These are phyloP conservation scores for Calephelis perditalis DNA, from an alignment of 2,888 invertebrate species.

Conservation along the genomic window DNA sequence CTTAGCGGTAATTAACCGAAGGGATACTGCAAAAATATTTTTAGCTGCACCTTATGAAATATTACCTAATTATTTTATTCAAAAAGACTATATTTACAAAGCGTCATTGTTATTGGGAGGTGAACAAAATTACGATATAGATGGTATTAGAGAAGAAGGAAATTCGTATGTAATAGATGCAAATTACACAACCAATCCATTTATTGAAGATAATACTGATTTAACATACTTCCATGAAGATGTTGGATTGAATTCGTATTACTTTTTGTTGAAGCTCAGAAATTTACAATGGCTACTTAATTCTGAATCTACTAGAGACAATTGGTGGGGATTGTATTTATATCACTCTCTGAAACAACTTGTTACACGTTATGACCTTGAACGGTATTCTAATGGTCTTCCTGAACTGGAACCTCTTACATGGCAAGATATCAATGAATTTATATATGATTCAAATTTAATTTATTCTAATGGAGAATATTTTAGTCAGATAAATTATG, in stretches of 20 bases:
- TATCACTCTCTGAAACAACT: conserved; percentile 82
- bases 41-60: conserved; percentile 83
- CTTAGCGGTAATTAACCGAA: conserved; percentile 76
- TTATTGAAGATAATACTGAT: conserved; percentile 70
- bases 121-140: conserved; percentile 39
- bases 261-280: conserved; percentile 77
- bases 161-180: conserved; percentile 56
- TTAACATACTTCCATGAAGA: conserved; percentile 86
- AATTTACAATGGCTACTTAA: conserved; percentile 72
- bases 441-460: conserved; percentile 79
- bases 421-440: conserved; percentile 64
- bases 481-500: conserved; percentile 64
- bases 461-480: conserved; percentile 81
- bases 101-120: conserved; percentile 50
- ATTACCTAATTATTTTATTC: conserved; percentile 81
- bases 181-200: conserved; percentile 59
- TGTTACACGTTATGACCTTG: conserved; percentile 83
- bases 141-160: conserved; percentile 53
- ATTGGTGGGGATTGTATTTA: conserved; percentile 79
- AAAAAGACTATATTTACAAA: conserved; percentile 76
- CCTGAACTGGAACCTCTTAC: conserved; percentile 75
- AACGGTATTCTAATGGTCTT: conserved; percentile 82
- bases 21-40: conserved; percentile 76
- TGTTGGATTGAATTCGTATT: conserved; percentile 81
- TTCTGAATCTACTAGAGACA: conserved; percentile 45